These are phyloP conservation scores for Colletes collaris DNA, from an alignment of 2,888 invertebrate genomes.

Conservation along the genomic window DNA sequence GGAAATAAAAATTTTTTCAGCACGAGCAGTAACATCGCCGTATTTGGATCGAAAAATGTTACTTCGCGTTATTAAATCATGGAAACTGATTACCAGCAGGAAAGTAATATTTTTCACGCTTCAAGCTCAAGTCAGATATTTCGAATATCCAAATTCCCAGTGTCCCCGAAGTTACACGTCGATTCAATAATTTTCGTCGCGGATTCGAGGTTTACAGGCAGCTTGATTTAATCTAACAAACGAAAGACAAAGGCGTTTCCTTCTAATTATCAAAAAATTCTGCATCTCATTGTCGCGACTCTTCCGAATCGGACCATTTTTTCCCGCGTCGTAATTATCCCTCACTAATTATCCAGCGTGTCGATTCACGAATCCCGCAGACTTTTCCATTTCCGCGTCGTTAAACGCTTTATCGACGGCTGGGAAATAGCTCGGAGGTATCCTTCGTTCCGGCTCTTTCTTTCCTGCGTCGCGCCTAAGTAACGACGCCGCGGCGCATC, in stretches of 20 bases:
- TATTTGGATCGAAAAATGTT: too few relatives aligned
- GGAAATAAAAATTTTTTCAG: too few relatives aligned
- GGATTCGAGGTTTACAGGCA: too few relatives aligned
- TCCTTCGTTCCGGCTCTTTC: constrained; percentile 44
- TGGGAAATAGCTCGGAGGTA: constrained; percentile 8
- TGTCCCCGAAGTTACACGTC: too few relatives aligned
- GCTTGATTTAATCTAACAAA: background rate
- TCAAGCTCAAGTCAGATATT: too few relatives aligned
- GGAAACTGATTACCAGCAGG: too few relatives aligned
- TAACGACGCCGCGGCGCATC: constrained; percentile 19
- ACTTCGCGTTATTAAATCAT: too few relatives aligned
- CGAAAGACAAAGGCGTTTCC: background rate
- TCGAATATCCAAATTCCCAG: too few relatives aligned
- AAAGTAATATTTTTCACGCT: too few relatives aligned
- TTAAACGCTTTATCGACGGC: constrained; percentile 45
- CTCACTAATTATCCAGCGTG: constrained; percentile 34
- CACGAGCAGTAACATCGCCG: too few relatives aligned
- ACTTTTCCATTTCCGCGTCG: constrained; percentile 45
- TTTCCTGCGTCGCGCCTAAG: constrained; percentile 23
- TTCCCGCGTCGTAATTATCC: constrained; percentile 23
- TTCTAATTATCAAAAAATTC: constrained; percentile 23
- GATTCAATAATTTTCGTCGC: too few relatives aligned
- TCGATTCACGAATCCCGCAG: constrained; percentile 30
- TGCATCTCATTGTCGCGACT: background rate
- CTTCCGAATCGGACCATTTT: background rate